phyloP scores from a whole-genome alignment of 64 coral and sea anemone species.

The Montipora efflorescens region DNA sequence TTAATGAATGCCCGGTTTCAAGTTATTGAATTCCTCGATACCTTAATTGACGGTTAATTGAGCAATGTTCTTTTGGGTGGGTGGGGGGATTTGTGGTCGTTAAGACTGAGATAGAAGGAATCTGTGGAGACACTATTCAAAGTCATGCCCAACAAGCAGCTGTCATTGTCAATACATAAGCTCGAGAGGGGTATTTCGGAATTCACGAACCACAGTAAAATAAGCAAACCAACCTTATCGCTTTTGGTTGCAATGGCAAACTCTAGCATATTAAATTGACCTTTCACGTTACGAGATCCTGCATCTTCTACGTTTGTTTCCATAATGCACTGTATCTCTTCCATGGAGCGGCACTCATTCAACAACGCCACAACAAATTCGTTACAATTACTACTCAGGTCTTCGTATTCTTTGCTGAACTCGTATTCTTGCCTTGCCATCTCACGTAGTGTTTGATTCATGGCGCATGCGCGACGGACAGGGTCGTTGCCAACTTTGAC shows the following conservation, averaged over 20 bases:
- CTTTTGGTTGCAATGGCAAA: slow-evolving; percentile 3
- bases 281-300: no score
- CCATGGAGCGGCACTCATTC: slow-evolving; percentile 35
- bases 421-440: slow-evolving; percentile 34
- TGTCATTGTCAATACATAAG: no score
- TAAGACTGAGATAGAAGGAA: no score
- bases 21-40: no score
- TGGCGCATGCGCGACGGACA: background rate
- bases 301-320: background rate
- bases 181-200: no score
- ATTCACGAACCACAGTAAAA: background rate
- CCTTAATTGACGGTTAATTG: no score
- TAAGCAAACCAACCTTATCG: background rate
- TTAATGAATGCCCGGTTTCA: no score
- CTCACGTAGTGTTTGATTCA: background rate
- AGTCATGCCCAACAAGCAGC: no score
- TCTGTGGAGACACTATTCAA: no score
- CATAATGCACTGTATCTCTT: slow-evolving; percentile 45
- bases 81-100: no score
- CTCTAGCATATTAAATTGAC: background rate
- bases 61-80: no score
- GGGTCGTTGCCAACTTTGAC: background rate
- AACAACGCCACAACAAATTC: slow-evolving; percentile 17
- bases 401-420: slow-evolving; percentile 24
- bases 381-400: background rate